These are phyloP conservation scores for Cenopis cana DNA, from an alignment of 2,888 invertebrate genomes.

Conservation along the genomic window DNA sequence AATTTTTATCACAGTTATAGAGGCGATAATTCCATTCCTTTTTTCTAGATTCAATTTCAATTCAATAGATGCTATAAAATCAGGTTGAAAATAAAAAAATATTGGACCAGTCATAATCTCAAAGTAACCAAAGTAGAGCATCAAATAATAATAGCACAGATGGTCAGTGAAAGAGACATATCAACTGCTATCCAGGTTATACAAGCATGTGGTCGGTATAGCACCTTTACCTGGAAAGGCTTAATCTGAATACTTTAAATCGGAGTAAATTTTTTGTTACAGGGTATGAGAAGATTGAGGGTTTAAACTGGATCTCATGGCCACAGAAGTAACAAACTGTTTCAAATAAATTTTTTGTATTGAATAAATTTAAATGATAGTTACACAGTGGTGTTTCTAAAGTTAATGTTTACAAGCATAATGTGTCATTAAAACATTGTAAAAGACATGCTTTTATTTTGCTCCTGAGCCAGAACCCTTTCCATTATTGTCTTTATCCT, in stretches of 20 bases:
- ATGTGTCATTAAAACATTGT: conserved; percentile 71
- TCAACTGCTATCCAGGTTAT: too few species aligned
- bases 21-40: too few species aligned
- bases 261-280: conserved; percentile 55
- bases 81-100: too few species aligned
- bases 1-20: too few species aligned
- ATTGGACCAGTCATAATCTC: too few species aligned
- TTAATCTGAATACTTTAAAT: neutral
- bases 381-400: conserved; percentile 64
- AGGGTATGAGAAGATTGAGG: conserved; percentile 79
- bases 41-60: too few species aligned
- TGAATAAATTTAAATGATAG: conserved; percentile 61
- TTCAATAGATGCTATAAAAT: too few species aligned
- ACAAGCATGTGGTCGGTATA: too few species aligned
- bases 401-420: conserved; percentile 73
- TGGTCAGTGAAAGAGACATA: too few species aligned
- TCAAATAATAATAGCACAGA: too few species aligned
- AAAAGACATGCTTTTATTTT: conserved; percentile 58
- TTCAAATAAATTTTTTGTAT: conserved; percentile 57
- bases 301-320: conserved; percentile 80
- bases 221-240: too few species aligned
- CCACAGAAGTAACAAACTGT: conserved; percentile 57
- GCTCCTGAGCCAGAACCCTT: conserved; percentile 70
- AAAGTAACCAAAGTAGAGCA: too few species aligned
- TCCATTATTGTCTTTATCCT: conserved; percentile 77